Conservation (phyloP, 2,888 invertebrate genomes). For the Argyresthia albistria region DNA sequence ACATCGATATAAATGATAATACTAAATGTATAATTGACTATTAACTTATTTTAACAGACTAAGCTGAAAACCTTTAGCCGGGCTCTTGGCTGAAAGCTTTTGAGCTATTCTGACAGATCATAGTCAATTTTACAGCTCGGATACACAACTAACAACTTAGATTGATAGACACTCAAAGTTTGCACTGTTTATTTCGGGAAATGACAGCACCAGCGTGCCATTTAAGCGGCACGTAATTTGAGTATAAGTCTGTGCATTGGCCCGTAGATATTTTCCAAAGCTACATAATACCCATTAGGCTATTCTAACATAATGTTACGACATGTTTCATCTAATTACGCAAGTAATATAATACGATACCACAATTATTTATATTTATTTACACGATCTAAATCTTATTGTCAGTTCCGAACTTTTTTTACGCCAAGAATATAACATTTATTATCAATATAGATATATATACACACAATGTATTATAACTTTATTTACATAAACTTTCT, state of each 20-base stretch:
- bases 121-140: not conserved
- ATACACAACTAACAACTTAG: too few relatives aligned
- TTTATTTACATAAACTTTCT: too few relatives aligned
- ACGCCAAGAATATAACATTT: not conserved
- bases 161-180: too few relatives aligned
- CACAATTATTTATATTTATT: conserved; percentile 17
- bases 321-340: conserved; percentile 8
- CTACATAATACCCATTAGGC: too few relatives aligned
- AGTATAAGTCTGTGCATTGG: too few relatives aligned
- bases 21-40: conserved; percentile 43
- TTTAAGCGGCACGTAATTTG: too few relatives aligned
- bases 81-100: conserved; percentile 64
- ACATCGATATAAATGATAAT: not conserved
- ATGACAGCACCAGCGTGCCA: too few relatives aligned
- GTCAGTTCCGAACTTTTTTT: conserved; percentile 64
- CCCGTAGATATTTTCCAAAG: too few relatives aligned
- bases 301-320: not conserved
- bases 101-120: conserved; percentile 25
- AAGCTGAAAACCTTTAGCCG: conserved; percentile 67
- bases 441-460: too few relatives aligned
- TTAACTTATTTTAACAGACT: conserved; percentile 20
- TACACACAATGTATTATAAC: too few relatives aligned
- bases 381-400: conserved; percentile 59
- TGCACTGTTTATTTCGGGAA: too few relatives aligned
- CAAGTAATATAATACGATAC: conserved; percentile 59